Conservation (phyloP, 2,888 invertebrate genomes). For the Trichacis sp. region DNA sequence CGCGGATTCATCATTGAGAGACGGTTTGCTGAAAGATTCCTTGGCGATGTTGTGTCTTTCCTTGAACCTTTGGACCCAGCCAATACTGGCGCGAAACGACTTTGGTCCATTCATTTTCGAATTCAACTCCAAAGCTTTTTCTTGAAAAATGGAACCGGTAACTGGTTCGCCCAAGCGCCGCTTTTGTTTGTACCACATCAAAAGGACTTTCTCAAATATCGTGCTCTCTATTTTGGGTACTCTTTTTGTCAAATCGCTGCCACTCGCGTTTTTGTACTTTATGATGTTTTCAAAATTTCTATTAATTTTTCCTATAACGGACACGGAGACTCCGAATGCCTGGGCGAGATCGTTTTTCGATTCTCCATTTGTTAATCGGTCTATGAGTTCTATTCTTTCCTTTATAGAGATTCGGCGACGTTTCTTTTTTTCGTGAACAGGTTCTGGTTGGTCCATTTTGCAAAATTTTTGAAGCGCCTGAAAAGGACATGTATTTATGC, state of each 20-base stretch:
- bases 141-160: constrained; percentile 29
- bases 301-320: constrained; percentile 26
- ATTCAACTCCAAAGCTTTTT: constrained; percentile 31
- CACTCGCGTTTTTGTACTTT: constrained; percentile 9
- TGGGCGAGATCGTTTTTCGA: constrained; percentile 22
- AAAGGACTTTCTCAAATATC: constrained; percentile 49
- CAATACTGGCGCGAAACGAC: constrained; percentile 46
- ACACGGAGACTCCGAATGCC: constrained; percentile 28
- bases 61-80: constrained; percentile 44
- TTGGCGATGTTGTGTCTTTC: constrained; percentile 20
- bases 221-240: constrained; percentile 13
- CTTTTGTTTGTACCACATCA: constrained; percentile 49
- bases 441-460: too few species aligned
- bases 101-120: constrained; percentile 21
- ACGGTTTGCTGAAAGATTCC: constrained; percentile 14
- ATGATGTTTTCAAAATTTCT: constrained; percentile 30
- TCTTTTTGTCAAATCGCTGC: constrained; percentile 7
- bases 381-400: constrained; percentile 29
- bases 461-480: too few species aligned
- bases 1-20: constrained; percentile 14
- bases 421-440: too few species aligned
- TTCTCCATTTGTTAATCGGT: constrained; percentile 20
- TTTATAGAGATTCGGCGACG: constrained; percentile 16
- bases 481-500: too few species aligned
- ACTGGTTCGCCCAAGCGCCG: constrained; percentile 45